A percentile compares a stretch with the other conserved stretches of the same genome.
Conservation (phyloP, 2,888 invertebrate genomes). For the Dryadula phaetusa region DNA sequence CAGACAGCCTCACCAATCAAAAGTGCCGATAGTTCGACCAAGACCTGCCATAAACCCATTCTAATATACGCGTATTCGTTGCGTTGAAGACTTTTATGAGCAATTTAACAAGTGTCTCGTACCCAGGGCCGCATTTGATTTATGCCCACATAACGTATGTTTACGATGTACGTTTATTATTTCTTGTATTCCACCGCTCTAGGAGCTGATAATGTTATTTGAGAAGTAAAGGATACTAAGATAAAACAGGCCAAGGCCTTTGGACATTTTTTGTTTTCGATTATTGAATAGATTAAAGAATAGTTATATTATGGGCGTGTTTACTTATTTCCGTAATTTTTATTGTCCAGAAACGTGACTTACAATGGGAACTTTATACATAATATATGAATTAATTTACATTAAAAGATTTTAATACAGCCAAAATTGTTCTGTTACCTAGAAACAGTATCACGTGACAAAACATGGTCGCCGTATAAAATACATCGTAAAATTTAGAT, state of each 20-base stretch:
- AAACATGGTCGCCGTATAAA: background rate
- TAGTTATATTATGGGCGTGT: conserved; percentile 34
- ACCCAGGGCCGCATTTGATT: conserved; percentile 70
- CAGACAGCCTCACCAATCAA: conserved; percentile 56
- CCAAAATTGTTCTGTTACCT: background rate
- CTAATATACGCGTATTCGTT: conserved; percentile 73
- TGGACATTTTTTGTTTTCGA: conserved; percentile 21
- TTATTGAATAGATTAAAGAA: conserved; percentile 45
- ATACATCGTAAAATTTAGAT: background rate
- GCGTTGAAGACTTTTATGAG: conserved; percentile 77
- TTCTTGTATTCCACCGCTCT: conserved; percentile 70
- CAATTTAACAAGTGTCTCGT: conserved; percentile 78
- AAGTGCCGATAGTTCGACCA: conserved; percentile 55
- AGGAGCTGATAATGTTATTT: conserved; percentile 73
- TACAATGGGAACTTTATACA: too few species aligned
- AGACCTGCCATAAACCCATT: conserved; percentile 64
- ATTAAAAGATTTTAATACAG: background rate
- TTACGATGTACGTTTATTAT: conserved; percentile 76
- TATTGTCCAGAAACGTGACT: too few species aligned
- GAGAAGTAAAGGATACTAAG: conserved; percentile 52
- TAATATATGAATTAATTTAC: background rate
- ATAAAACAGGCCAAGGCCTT: conserved; percentile 41
- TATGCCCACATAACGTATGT: conserved; percentile 71
- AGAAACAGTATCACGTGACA: background rate
- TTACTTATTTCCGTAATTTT: too few species aligned